Conservation (phyloP, 2,797 vertebrate genomes). For the Garrulus glandarius region DNA sequence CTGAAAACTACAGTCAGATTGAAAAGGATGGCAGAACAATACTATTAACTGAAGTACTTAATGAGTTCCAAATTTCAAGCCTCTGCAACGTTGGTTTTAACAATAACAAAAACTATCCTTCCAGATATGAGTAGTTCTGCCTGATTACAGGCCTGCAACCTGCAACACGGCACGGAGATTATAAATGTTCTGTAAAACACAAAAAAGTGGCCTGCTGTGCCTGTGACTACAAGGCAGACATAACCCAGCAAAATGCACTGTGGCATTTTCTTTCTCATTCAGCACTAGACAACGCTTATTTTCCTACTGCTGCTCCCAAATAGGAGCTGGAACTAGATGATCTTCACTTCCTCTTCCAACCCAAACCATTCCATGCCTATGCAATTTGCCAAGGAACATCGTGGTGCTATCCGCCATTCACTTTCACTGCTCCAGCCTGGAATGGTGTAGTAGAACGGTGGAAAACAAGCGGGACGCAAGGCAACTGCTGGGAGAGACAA, state of each 20-base stretch:
- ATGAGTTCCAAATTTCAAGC: neutral
- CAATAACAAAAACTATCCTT: neutral
- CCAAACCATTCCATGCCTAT: neutral
- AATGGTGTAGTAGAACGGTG: fast-evolving
- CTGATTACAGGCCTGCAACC: neutral
- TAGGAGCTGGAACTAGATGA: fast-evolving
- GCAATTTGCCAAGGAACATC: too few relatives aligned
- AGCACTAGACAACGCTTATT: neutral
- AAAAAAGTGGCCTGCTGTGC: too few relatives aligned
- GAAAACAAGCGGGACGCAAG: neutral
- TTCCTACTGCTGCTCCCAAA: neutral
- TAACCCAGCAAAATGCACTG: neutral
- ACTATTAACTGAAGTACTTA: neutral
- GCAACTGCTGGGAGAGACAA: neutral
- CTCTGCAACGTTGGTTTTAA: neutral
- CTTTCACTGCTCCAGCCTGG: neutral
- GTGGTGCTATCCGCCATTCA: neutral
- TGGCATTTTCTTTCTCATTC: neutral
- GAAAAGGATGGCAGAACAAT: neutral
- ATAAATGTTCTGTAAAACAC: neutral
- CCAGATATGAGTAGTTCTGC: neutral
- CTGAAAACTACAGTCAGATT: neutral
- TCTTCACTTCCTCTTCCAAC: neutral
- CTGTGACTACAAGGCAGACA: fast-evolving
- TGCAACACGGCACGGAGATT: neutral